Base-by-base conservation (phyloP, 2,797 vertebrate genomes). In the Tragopan temminckii region DNA sequence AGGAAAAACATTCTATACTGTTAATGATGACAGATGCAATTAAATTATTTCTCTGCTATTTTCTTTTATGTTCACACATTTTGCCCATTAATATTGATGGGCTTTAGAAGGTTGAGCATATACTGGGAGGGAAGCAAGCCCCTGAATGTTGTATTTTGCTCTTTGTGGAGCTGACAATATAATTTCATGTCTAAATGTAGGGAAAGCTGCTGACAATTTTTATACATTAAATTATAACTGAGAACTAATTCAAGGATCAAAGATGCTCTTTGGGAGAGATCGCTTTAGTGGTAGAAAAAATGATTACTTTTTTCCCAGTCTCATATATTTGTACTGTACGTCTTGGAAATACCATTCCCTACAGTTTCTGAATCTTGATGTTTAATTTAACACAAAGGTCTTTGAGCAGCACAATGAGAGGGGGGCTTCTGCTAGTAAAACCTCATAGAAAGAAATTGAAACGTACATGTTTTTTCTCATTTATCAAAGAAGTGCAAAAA, bases 371-470 rank as follows among this genome's bases (percentile, higher is more conserved):
- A 96, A 97, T 98, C 95, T 97, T 98, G 96, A 98, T 98, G 97
- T 98, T 98, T 98, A 98, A 98, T 98, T 98, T 97, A 98, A 97
- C 85, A 85, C 91, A 93, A 84, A 96, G 91, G 90, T 97, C 97
- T 98, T 97, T 97, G 97, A 98, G 97, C 94, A 96, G 85, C 97
- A 96, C 96, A 95, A 64, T 85, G 80, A 95, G 95, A 85, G 94
- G 96, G 88, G 81, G 97, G 43, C 58, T 94, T 95, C 96, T 97
- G 66, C 78, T 95, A 81, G 85, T 89, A 82, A 96, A 96, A 91
- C 86, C 48, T 94, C 80, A 2, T 79, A 89, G 76, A 95, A 97
- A 79, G 88, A 98, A 97, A 98, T 97, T 97, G 97, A 97, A 98
- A 97, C 94, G 94, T 98, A 97, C 97, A 63, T 97, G 96, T 95